These are phyloP conservation scores for Clepsis dumicolana DNA, from an alignment of 2,888 invertebrate genomes.

Conservation along the genomic window DNA sequence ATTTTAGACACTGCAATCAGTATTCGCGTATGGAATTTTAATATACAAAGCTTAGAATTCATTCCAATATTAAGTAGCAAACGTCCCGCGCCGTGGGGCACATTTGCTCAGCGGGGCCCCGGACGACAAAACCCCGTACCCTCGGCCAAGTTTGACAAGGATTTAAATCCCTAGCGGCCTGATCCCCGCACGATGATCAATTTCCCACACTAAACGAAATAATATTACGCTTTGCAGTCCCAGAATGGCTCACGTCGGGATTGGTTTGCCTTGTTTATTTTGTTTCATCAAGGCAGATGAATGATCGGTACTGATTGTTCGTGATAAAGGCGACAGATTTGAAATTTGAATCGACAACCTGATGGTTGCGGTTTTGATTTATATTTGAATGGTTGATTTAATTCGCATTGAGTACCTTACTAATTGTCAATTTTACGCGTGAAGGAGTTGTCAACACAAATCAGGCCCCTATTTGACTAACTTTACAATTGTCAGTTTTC, in stretches of 20 bases:
- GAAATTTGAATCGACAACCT: not conserved
- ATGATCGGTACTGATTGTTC: not conserved
- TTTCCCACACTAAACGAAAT: slow-evolving; percentile 74
- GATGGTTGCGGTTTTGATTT: not conserved
- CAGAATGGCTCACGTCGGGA: slow-evolving; percentile 56
- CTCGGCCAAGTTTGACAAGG: slow-evolving; percentile 65
- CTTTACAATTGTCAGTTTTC: too few species aligned
- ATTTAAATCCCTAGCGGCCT: slow-evolving; percentile 65
- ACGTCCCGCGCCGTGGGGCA: slow-evolving; percentile 50
- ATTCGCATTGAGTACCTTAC: not conserved
- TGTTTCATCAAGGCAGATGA: slow-evolving; percentile 27
- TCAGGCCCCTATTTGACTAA: too few species aligned
- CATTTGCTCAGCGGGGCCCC: slow-evolving; percentile 68
- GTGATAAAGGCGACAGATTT: not conserved
- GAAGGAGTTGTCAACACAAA: too few species aligned
- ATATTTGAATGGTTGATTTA: too few species aligned
- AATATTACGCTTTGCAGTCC: slow-evolving; percentile 71
- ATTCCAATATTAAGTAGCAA: slow-evolving; percentile 49
- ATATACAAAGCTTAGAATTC: slow-evolving; percentile 44
- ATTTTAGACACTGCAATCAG: slow-evolving; percentile 37
- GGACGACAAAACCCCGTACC: slow-evolving; percentile 51
- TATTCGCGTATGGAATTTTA: slow-evolving; percentile 46
- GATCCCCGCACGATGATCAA: slow-evolving; percentile 69
- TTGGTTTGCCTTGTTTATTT: slow-evolving; percentile 48
- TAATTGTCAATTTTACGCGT: too few species aligned